phyloP scores from a whole-genome alignment of 2,888 invertebrate genomes.

The Timandra comae region DNA sequence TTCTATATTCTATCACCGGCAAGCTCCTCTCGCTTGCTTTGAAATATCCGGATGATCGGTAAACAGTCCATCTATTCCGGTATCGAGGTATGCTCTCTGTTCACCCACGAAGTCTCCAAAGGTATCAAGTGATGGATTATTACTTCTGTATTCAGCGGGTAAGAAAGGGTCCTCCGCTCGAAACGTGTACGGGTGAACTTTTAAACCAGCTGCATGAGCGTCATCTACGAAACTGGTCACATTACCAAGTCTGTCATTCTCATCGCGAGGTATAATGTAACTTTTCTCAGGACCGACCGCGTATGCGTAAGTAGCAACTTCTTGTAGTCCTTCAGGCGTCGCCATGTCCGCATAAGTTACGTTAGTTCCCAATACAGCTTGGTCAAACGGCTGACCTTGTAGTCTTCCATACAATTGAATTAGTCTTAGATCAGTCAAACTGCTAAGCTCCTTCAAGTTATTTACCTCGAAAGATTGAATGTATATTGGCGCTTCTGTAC shows the following conservation, averaged over 20 bases:
- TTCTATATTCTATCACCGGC: too few relatives aligned
- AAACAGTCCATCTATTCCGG: conserved; percentile 64
- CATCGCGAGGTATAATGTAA: conserved; percentile 54
- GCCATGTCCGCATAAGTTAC: conserved; percentile 60
- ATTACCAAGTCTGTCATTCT: conserved; percentile 38
- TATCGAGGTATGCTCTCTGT: conserved; percentile 41
- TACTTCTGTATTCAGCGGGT: conserved; percentile 49
- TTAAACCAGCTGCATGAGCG: conserved; percentile 56
- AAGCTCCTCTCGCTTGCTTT: conserved; percentile 34
- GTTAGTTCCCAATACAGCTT: conserved; percentile 35
- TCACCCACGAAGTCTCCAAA: conserved; percentile 52
- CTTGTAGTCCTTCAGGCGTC: conserved; percentile 49
- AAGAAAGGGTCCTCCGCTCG: conserved; percentile 56
- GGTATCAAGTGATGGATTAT: conserved; percentile 32
- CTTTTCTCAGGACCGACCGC: conserved; percentile 62
- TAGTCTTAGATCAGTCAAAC: conserved; percentile 49
- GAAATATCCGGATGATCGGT: conserved; percentile 60
- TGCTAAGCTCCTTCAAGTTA: conserved; percentile 55
- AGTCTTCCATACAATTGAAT: conserved; percentile 44
- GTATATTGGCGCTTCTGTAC: conserved; percentile 46
- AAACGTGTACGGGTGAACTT: conserved; percentile 65
- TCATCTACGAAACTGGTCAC: conserved; percentile 49
- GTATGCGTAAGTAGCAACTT: conserved; percentile 57
- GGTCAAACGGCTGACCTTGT: conserved; percentile 47
- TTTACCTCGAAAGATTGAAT: conserved; percentile 66